phyloP scores from a whole-genome alignment of 2,888 invertebrate species.

The Habroteleia sp. region DNA sequence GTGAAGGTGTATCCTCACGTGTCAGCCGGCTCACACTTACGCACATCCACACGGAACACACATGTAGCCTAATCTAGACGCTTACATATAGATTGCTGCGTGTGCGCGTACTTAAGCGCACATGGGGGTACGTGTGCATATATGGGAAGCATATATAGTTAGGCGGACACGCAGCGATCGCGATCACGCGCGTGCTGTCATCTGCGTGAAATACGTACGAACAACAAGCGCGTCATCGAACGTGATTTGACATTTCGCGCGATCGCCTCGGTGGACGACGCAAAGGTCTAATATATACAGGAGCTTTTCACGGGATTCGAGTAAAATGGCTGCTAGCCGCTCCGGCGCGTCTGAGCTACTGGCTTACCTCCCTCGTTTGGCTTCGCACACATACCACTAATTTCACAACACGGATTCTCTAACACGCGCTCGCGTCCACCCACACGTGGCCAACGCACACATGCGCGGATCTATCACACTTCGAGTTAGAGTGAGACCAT shows the following conservation, averaged over 20 bases:
- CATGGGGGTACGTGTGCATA: not conserved
- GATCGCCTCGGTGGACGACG: slow-evolving; percentile 11
- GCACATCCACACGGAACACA: slow-evolving; percentile 11
- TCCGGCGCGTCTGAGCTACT: slow-evolving; percentile 80
- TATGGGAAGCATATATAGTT: slow-evolving; percentile 4
- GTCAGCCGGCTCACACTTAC: slow-evolving; percentile 50
- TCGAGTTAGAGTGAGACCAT: slow-evolving; percentile 28
- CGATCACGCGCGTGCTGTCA: slow-evolving; percentile 10
- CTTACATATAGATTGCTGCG: slow-evolving; percentile 21
- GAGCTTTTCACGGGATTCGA: slow-evolving; percentile 75
- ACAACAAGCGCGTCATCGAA: slow-evolving; percentile 26
- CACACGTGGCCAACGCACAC: slow-evolving; percentile 66
- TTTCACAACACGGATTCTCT: slow-evolving; percentile 64
- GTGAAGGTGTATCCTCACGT: slow-evolving; percentile 57
- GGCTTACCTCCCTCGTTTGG: slow-evolving; percentile 80
- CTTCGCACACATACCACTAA: slow-evolving; percentile 76
- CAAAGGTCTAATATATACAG: slow-evolving; percentile 18
- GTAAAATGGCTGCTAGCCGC: slow-evolving; percentile 80
- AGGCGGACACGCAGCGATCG: slow-evolving; percentile 9
- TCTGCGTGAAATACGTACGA: slow-evolving; percentile 11
- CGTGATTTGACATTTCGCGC: slow-evolving; percentile 1
- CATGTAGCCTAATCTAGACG: not conserved
- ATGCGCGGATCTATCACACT: slow-evolving; percentile 59
- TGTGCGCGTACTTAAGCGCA: slow-evolving; percentile 1
- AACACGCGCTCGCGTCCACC: slow-evolving; percentile 59